phyloP scores from a whole-genome alignment of 1,140 invertebrate genomes.

The silkworm (Bombyx mori) region ASM3026992v2 NC_085127.1:9446001-9446500 shows the following conservation, averaged over 20 bases:
- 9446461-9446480: too few relatives aligned
- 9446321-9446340: slow-evolving; percentile 66
- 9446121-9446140: too few relatives aligned
- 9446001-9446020: too few relatives aligned
- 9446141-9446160: neutral
- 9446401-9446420: slow-evolving; percentile 59
- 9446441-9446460: neutral
- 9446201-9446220: slow-evolving; percentile 1
- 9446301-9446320: slow-evolving; percentile 56
- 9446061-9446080: too few relatives aligned
- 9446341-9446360: slow-evolving; percentile 31
- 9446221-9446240: neutral
- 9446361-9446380: slow-evolving; percentile 40
- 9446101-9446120: too few relatives aligned
- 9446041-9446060: too few relatives aligned
- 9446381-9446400: slow-evolving; percentile 50
- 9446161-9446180: neutral
- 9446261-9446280: slow-evolving; percentile 35
- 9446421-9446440: slow-evolving; percentile 2
- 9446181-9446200: slow-evolving; percentile 1
- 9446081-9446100: too few relatives aligned
- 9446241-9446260: slow-evolving; percentile 31
- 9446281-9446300: slow-evolving; percentile 49
- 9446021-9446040: too few relatives aligned
- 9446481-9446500: too few relatives aligned